Base-by-base conservation (phyloP, 2,888 invertebrate genomes). In the Elgonia sp. region DNA sequence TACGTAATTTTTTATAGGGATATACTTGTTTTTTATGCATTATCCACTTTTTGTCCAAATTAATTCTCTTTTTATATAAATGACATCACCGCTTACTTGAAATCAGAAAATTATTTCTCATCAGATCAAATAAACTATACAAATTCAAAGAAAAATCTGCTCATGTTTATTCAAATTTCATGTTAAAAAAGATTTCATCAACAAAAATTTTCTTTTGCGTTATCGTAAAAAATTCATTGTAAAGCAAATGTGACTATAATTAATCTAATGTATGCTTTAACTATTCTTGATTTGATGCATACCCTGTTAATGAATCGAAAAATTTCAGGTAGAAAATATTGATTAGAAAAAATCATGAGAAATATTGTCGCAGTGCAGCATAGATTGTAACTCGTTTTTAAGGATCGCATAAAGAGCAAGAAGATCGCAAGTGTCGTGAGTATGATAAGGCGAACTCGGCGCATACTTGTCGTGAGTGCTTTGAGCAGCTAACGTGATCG, bases 401-500 rank as follows among this genome's bases (percentile, higher is more conserved):
- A 85, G 89, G 89, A 90, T 91, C 90, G 91, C 92, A 92, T 92
- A 93, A 93, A 91, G 92, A 92, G 91, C 92, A 92, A 92, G 92
- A 93, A 93, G 93, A 93, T 91, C 91, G 88, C 92, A 92, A 93
- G 89, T 90, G 89, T 91, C 89, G 82, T 86, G 89, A 89, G 86
- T 90, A 90, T 91, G 93, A 93, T 93, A 93, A 93, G 93, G 89
- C 89, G 65, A 80, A 90, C 55, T 81, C 60, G 82, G 72, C 91
- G 89, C 93, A 92, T 92, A 92, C 91, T 92, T 93, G 93, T 92
- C 92, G 93, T 93, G 92, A 92, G 92, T 90, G 90, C 89, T 88
- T 91, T 89, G 90, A 91, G 91, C 86, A 84, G 72, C 81, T 91
- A 91, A 91, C 90, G 90, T 90, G 90, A 90, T 91, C 89, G 89